Percentiles rank a stretch among this genome's conserved stretches.
These are phyloP conservation scores for Amiota minor DNA, from an alignment of 2,888 invertebrate species.

Conservation along the genomic window DNA sequence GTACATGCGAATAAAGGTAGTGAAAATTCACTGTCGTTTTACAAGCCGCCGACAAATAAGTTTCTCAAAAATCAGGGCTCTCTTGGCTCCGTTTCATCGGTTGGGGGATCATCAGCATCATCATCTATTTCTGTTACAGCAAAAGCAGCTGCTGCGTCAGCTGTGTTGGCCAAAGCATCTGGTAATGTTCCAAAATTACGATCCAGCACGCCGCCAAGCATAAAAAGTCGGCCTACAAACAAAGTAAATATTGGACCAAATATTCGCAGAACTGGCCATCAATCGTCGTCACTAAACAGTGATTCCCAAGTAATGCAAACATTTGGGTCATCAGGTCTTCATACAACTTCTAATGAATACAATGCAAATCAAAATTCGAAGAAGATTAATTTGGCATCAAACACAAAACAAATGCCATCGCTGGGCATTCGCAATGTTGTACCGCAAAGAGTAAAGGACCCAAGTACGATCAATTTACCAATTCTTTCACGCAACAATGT, in stretches of 20 bases:
- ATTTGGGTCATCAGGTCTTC: background rate
- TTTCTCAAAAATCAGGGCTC: no score
- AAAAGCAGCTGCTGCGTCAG: constrained; percentile 14
- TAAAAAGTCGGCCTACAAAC: background rate
- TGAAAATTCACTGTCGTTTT: no score
- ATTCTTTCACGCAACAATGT: no score
- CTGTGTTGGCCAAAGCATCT: constrained; percentile 1
- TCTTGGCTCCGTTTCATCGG: background rate
- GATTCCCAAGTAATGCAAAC: background rate
- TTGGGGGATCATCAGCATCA: background rate
- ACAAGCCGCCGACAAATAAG: no score
- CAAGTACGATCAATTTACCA: no score
- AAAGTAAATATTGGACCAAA: background rate
- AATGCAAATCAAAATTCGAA: background rate
- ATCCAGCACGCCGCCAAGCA: no score
- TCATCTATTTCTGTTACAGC: constrained; percentile 11
- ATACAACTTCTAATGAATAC: background rate
- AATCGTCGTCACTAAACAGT: background rate
- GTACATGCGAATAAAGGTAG: background rate
- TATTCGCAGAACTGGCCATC: background rate
- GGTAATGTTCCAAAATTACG: background rate
- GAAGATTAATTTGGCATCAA: background rate
- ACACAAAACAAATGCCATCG: background rate
- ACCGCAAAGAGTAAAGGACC: background rate
- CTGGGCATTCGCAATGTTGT: background rate